Base-by-base conservation (phyloP, 2,113 vertebrate genomes). In the Polypterus senegalus region DNA sequence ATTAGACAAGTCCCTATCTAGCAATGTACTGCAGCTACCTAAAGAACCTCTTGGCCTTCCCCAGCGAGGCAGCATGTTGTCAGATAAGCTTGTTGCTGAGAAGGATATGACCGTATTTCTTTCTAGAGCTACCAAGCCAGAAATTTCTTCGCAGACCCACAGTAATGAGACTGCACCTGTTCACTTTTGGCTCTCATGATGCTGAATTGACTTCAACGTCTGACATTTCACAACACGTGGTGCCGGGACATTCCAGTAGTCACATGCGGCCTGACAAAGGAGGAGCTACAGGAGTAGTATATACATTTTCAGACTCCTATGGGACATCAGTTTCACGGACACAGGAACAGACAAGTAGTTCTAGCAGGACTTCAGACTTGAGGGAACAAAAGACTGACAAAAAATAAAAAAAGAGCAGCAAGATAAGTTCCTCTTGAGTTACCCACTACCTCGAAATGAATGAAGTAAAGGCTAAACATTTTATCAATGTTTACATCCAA, bases 1-100 rank as follows among this genome's bases (percentile, higher is more conserved):
- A 5, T 73, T 92, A 63, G 92, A 94, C 54, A 86, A 84, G 63
- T 63, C 83, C 1, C 70, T 91, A 1, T 79, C 91, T 0, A 82
- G 73, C 49, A 72, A 86, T 49, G 77, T 84, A 70, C 71, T 84
- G 9, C 85, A 84, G 60, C 63, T 81, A 73, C 81, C 85, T 6
- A 83, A 78, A 69, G 84, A 87, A 55, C 58, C 59, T 0, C 1
- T 86, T 62, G 53, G 68, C 45, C 73, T 64, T 9, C 44, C 69
- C 11, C 77, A 83, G 67, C 84, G 77, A 9, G 78, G 88, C 57
- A 74, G 71, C 61, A 1, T 68, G 1, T 5, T 76, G 3, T 67
- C 86, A 65, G 86, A 90, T 68, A 79, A 70, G 70, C 74, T 91
- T 51, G 65, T 84, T 1, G 72, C 65, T 69, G 85, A 83, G 57